Evolutionary conservation across 2,888 invertebrate species (phyloP).

Genomic region (Ischnura elegans): DNA sequence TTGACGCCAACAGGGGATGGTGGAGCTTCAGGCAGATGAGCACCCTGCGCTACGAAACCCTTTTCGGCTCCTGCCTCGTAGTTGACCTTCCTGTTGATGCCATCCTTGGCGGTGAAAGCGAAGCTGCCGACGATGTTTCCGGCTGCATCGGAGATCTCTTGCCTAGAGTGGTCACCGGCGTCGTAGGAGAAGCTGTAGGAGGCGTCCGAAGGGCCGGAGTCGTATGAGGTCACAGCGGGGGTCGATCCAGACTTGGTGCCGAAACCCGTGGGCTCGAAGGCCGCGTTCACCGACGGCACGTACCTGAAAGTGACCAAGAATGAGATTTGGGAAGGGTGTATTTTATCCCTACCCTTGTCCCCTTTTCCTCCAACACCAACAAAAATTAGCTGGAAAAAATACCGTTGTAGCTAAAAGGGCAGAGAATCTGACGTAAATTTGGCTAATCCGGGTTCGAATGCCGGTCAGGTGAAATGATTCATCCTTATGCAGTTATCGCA

Average conservation of each 20-base stretch:
- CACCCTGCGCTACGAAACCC: slow-evolving; percentile 70
- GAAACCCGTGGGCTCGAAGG: not conserved
- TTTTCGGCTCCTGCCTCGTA: slow-evolving; percentile 71
- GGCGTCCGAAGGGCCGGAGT: slow-evolving; percentile 71
- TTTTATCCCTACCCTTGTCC: no score
- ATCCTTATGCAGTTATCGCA: no score
- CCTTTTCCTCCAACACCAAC: no score
- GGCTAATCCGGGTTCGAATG: no score
- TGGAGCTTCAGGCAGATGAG: slow-evolving; percentile 21
- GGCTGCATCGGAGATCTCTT: slow-evolving; percentile 70
- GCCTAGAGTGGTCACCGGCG: slow-evolving; percentile 70
- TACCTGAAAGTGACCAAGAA: not conserved
- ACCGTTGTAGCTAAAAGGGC: no score
- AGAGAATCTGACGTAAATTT: no score
- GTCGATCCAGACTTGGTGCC: not conserved
- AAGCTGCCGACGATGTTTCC: slow-evolving; percentile 70
- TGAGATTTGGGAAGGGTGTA: no score
- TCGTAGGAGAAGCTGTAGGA: slow-evolving; percentile 71
- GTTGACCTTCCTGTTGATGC: slow-evolving; percentile 70
- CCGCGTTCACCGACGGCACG: not conserved
- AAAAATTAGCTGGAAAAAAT: no score
- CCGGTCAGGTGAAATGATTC: no score
- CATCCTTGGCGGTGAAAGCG: slow-evolving; percentile 71
- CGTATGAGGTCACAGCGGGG: not conserved
- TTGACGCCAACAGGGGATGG: not conserved